Conservation (phyloP, 1,140 invertebrate species). For the Grapholita molesta region DNA sequence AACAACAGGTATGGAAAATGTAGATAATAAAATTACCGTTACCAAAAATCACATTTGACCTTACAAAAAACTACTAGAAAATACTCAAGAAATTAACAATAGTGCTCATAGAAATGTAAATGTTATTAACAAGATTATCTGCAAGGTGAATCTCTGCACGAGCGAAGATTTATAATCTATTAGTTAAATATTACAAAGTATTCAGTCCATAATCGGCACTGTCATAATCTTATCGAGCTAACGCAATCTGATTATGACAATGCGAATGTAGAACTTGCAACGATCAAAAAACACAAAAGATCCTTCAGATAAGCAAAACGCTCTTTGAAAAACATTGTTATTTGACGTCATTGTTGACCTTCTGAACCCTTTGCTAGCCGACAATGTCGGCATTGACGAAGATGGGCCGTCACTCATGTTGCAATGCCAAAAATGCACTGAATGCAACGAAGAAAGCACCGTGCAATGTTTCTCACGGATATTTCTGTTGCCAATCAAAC, state of each 20-base stretch:
- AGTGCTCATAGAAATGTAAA: not conserved
- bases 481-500: not conserved
- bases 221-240: conserved; percentile 10
- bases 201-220: not conserved
- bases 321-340: conserved; percentile 39
- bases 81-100: not conserved
- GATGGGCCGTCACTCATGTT: conserved; percentile 32
- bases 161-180: conserved; percentile 10
- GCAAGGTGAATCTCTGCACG: not conserved
- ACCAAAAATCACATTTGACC: not conserved
- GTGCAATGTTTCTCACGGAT: conserved; percentile 8
- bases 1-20: not conserved
- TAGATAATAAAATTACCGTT: not conserved
- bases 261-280: conserved; percentile 30
- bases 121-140: not conserved
- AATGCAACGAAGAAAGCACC: not conserved
- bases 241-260: conserved; percentile 30
- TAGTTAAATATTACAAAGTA: conserved; percentile 8
- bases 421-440: conserved; percentile 19
- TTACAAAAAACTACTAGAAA: not conserved
- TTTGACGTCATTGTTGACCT: conserved; percentile 29
- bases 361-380: conserved; percentile 28
- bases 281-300: conserved; percentile 19
- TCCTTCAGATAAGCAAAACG: conserved; percentile 37
- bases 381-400: not conserved